Conservation (phyloP, 2,797 vertebrate genomes). For the Lindbergichthys nudifrons region DNA sequence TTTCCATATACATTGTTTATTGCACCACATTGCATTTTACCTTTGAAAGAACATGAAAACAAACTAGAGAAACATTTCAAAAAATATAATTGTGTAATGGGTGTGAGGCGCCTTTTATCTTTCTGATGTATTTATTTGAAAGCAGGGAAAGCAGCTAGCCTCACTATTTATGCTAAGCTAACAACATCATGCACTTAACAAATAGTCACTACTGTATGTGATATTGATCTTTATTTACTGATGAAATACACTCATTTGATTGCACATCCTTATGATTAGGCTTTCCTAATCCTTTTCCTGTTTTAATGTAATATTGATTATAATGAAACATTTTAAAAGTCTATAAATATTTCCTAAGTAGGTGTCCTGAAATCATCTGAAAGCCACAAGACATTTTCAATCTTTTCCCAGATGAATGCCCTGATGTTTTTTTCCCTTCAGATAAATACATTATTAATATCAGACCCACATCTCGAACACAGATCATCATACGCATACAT, state of each 20-base stretch:
- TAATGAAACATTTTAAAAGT: conserved; percentile 2
- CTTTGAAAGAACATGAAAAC: too few relatives aligned
- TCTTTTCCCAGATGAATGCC: conserved; percentile 29
- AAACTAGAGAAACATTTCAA: too few relatives aligned
- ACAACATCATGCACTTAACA: neutral
- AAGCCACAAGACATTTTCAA: conserved; percentile 31
- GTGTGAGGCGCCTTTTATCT: too few relatives aligned
- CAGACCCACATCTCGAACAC: conserved; percentile 47
- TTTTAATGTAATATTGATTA: conserved; percentile 1
- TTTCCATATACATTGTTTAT: too few relatives aligned
- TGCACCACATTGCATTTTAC: too few relatives aligned
- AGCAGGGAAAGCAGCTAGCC: too few relatives aligned
- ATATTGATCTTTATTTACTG: neutral
- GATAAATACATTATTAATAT: conserved; percentile 73
- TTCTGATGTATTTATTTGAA: too few relatives aligned
- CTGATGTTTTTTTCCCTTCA: conserved; percentile 13
- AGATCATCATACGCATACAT: conserved; percentile 66
- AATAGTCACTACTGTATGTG: neutral
- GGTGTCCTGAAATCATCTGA: conserved; percentile 17
- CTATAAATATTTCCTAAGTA: neutral
- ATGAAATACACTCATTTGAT: neutral
- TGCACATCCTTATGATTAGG: neutral
- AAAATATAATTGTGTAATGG: too few relatives aligned
- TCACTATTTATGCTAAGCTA: too few relatives aligned
- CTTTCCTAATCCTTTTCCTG: too few relatives aligned